These are phyloP conservation scores for Eulemur albifrons DNA, from an alignment of 2,797 vertebrate genomes.

Conservation along the genomic window DNA sequence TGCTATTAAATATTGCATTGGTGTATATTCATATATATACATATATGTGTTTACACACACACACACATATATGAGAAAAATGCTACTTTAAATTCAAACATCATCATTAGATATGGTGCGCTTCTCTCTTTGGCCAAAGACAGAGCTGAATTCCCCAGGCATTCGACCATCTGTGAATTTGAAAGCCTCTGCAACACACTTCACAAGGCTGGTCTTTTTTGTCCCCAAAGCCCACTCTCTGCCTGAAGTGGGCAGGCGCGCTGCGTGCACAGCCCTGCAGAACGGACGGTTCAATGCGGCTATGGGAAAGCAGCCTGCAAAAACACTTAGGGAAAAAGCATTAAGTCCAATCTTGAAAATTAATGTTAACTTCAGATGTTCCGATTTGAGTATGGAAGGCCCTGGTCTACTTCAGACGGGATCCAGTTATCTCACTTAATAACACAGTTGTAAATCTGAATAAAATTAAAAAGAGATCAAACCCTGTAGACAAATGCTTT, in stretches of 20 bases:
- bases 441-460: slow-evolving; percentile 76
- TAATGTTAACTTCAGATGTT: slow-evolving; percentile 67
- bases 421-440: slow-evolving; percentile 67
- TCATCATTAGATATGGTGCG: not conserved
- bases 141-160: slow-evolving; percentile 7
- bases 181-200: slow-evolving; percentile 40
- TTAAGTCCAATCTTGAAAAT: slow-evolving; percentile 31
- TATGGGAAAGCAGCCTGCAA: not conserved
- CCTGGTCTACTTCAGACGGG: slow-evolving; percentile 52
- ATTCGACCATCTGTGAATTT: slow-evolving; percentile 61
- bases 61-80: not conserved
- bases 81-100: not conserved
- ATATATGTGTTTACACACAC: fast-evolving
- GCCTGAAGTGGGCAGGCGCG: slow-evolving; percentile 45
- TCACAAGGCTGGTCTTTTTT: slow-evolving; percentile 48
- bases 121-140: slow-evolving; percentile 16
- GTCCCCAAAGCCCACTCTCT: slow-evolving; percentile 35
- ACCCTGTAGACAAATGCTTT: slow-evolving; percentile 71
- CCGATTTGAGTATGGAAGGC: slow-evolving; percentile 44
- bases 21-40: fast-evolving
- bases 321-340: slow-evolving; percentile 54
- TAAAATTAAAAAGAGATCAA: slow-evolving; percentile 79
- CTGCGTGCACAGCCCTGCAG: not conserved
- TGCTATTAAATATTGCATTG: not conserved
- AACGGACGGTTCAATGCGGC: not conserved